These are phyloP conservation scores for Caerostris extrusa DNA, from an alignment of 1,140 invertebrate species.

Conservation along the genomic window DNA sequence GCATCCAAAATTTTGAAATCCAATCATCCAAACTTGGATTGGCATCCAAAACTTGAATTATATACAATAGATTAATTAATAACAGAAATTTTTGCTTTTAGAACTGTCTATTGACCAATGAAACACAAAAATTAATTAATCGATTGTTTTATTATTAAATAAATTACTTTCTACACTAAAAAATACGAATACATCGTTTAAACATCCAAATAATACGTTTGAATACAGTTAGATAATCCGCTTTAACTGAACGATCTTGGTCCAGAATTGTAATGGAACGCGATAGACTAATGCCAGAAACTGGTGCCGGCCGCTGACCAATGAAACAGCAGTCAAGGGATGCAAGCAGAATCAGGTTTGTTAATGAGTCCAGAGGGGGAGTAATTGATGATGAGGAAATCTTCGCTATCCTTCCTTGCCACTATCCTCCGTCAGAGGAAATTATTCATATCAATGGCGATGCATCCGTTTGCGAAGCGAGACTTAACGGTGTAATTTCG, in stretches of 20 bases:
- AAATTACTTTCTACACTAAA: no score
- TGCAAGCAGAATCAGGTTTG: background rate
- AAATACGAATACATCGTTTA: background rate
- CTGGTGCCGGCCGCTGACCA: background rate
- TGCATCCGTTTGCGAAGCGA: background rate
- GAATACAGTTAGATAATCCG: background rate
- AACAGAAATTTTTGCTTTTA: no score
- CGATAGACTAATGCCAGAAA: background rate
- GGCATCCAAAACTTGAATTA: no score
- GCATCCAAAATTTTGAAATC: no score
- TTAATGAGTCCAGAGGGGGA: slow-evolving; percentile 7
- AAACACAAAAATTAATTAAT: no score
- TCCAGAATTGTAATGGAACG: background rate
- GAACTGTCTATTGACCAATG: no score
- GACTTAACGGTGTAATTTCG: background rate
- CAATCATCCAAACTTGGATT: no score
- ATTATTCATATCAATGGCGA: slow-evolving; percentile 19
- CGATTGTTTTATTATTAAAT: no score
- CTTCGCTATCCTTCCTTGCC: slow-evolving; percentile 34
- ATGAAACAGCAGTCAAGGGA: background rate
- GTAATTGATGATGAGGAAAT: slow-evolving; percentile 26
- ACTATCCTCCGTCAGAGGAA: background rate
- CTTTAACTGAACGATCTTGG: background rate
- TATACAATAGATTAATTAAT: no score
- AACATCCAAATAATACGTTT: background rate